Evolutionary conservation across 2,888 invertebrate genomes (phyloP), one percentile per base, ranked within the genome.

Genomic region (Hyalella azteca): DNA sequence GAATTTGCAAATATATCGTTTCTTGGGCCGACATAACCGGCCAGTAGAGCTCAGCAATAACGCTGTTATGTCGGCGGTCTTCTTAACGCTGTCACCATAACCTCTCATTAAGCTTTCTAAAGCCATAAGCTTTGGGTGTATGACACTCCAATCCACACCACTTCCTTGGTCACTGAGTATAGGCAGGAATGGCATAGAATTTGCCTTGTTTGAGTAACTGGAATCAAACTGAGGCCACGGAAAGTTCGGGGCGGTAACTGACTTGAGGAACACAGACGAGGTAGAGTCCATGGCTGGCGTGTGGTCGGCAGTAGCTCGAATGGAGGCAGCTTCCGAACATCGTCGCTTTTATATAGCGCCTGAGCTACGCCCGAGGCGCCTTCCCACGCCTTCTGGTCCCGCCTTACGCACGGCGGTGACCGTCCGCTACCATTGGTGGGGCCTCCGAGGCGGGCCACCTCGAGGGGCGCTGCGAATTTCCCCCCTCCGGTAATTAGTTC

Each of bases 1-100:
- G 86, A 87, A 90, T 75, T 88, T 88, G 86, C 90, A 90, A 80
- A 90, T 90, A 86, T 89, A 90, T 84, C 90, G 89, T 85, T 90
- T 90, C 81, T 83, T 83, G 66, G 83, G 83, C 50, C 83, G 66
- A 32, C 80, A 80, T 77, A 81, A 78, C 22, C 83, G 80, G 9
- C 83, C 83, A n/a, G 79, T 75, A 26, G 82, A 79, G 15, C 79
- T 78, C 49, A 82, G 76, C 45, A 82, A 60, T 48, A 82, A 59
- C 22, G 78, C 77, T 32, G 73, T 82, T 54, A 80, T 60, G 45
- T 82, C 82, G 11, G 49, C 79, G 26, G 66, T 29, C 36, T 66
- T 66, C 13, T 66, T 32, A 32, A 29, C 66, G 36, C 66, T 66
- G 7, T 66, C 66, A 66, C 66, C 36, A 36, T 66, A 66, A 7